phyloP scores from a whole-genome alignment of 2,888 invertebrate species.

The Protodeltote pygarga region DNA sequence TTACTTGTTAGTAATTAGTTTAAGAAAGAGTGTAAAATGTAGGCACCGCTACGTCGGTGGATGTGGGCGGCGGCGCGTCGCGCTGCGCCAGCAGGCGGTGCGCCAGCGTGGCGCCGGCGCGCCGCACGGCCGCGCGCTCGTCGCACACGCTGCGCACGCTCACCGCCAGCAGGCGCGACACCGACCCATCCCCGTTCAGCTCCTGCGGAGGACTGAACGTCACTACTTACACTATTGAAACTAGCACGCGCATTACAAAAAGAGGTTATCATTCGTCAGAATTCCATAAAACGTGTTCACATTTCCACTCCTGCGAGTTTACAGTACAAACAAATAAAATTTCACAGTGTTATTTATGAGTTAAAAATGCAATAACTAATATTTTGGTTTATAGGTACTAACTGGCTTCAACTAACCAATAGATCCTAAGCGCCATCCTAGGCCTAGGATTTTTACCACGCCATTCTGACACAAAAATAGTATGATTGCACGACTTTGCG shows the following conservation, averaged over 20 bases:
- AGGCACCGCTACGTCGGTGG: conserved; percentile 56
- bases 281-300: no score
- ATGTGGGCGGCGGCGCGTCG: conserved; percentile 19
- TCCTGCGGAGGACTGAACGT: conserved; percentile 54
- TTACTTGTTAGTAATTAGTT: no score
- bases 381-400: no score
- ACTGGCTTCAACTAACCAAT: no score
- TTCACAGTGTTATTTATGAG: no score
- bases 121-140: conserved; percentile 77
- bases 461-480: background rate
- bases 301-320: no score
- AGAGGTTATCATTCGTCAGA: no score
- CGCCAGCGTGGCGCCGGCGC: conserved; percentile 69
- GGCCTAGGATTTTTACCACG: no score
- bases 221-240: background rate
- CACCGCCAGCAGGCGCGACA: conserved; percentile 65
- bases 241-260: background rate
- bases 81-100: conserved; percentile 59
- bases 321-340: no score
- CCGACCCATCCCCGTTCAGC: conserved; percentile 64
- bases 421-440: no score
- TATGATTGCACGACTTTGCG: background rate
- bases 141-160: conserved; percentile 73
- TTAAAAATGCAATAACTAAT: no score
- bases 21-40: no score